Conservation (phyloP, 2,113 vertebrate genomes). For the Sphaerodactylus townsendi region DNA sequence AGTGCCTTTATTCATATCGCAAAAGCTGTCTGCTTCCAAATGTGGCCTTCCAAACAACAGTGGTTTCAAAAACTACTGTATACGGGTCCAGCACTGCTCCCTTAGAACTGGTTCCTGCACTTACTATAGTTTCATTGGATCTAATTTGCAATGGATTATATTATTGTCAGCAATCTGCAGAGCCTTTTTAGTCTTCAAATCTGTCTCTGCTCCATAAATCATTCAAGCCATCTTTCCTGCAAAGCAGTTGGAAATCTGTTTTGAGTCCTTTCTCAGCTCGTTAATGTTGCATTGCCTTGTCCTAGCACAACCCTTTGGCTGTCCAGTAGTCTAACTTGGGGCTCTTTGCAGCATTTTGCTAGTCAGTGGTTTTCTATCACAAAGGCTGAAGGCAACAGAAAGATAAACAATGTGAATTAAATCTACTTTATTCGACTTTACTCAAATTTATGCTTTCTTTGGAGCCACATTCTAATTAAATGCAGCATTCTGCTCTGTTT, state of each 20-base stretch:
- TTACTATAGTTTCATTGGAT: background rate
- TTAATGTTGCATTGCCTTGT: slow-evolving; percentile 10
- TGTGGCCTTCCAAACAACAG: background rate
- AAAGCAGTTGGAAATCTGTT: background rate
- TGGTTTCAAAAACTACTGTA: background rate
- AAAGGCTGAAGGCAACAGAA: background rate
- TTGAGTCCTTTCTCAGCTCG: background rate
- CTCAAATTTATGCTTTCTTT: background rate
- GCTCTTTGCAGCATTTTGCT: background rate
- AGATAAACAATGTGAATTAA: background rate
- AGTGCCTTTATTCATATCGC: background rate
- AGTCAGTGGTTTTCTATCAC: background rate
- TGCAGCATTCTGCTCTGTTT: background rate
- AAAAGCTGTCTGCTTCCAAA: background rate
- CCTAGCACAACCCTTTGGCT: background rate
- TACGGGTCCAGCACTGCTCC: too few relatives aligned
- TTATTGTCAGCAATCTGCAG: background rate
- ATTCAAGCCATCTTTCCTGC: background rate
- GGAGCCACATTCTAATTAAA: background rate
- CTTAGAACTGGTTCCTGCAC: background rate
- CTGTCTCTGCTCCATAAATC: background rate
- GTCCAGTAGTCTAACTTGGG: background rate
- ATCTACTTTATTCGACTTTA: background rate
- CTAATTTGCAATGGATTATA: background rate
- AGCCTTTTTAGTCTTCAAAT: background rate